Conservation (phyloP, 2,113 vertebrate species). For the Callithrix jacchus region DNA sequence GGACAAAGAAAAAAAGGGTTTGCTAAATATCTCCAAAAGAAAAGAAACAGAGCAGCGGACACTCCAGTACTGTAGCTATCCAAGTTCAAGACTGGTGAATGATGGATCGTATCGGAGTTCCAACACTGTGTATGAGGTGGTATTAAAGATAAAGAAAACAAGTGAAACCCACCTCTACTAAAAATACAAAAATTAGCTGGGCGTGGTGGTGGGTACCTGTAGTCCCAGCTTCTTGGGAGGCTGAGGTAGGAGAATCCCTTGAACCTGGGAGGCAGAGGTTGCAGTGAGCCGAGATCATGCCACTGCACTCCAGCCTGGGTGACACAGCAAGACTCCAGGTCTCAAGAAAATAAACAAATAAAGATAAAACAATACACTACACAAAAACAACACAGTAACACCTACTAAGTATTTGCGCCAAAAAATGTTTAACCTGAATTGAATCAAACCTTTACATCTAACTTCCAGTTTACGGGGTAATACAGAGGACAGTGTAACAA, state of each 20-base stretch:
- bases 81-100: background rate
- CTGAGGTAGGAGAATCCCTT: too few relatives aligned
- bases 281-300: too few relatives aligned
- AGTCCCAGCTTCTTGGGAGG: too few relatives aligned
- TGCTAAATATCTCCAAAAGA: background rate
- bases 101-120: background rate
- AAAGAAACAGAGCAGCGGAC: background rate
- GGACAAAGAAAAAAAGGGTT: background rate
- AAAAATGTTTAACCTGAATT: background rate
- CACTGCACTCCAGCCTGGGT: too few relatives aligned
- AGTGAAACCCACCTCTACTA: background rate
- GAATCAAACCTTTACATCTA: background rate
- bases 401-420: background rate
- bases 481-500: background rate
- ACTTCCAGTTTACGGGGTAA: background rate
- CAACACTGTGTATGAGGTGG: background rate
- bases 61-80: background rate
- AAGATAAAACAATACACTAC: background rate
- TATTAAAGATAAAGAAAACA: background rate
- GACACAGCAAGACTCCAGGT: too few relatives aligned
- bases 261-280: too few relatives aligned
- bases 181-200: too few relatives aligned
- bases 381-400: background rate
- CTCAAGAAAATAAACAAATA: background rate
- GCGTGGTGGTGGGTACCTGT: too few relatives aligned